These are phyloP conservation scores for Bubalus kerabau DNA, from an alignment of 2,113 vertebrate species.

Conservation along the genomic window DNA sequence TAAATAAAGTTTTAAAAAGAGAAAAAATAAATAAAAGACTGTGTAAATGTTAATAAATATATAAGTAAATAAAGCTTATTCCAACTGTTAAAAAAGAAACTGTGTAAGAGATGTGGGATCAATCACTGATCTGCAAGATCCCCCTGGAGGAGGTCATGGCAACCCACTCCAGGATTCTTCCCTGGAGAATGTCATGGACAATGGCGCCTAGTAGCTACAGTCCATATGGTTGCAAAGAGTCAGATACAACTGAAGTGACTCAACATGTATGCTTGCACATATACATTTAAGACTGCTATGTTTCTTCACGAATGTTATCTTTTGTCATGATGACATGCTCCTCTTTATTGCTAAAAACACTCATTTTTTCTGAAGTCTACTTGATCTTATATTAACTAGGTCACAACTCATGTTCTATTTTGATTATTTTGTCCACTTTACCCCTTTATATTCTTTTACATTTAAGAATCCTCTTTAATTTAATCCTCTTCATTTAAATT, in stretches of 20 bases:
- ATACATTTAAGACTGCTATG: background rate
- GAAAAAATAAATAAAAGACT: background rate
- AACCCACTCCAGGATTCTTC: background rate
- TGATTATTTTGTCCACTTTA: background rate
- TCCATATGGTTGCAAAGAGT: background rate
- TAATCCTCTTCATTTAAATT: background rate
- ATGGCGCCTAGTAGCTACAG: background rate
- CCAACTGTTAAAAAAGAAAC: background rate
- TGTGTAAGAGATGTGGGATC: background rate
- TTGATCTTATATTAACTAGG: background rate
- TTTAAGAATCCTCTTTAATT: background rate
- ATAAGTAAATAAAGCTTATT: background rate
- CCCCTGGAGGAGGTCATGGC: background rate
- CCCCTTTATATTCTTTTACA: background rate
- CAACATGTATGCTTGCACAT: background rate
- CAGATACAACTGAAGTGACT: background rate
- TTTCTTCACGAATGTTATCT: background rate
- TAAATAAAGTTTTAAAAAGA: background rate
- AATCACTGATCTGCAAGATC: background rate
- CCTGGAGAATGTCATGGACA: background rate
- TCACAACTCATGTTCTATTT: background rate
- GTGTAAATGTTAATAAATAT: background rate
- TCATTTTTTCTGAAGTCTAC: background rate
- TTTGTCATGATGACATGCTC: background rate
- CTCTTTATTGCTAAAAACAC: background rate